These are phyloP conservation scores for Trogon melanurus DNA, from an alignment of 2,113 vertebrate species.

Conservation along the genomic window DNA sequence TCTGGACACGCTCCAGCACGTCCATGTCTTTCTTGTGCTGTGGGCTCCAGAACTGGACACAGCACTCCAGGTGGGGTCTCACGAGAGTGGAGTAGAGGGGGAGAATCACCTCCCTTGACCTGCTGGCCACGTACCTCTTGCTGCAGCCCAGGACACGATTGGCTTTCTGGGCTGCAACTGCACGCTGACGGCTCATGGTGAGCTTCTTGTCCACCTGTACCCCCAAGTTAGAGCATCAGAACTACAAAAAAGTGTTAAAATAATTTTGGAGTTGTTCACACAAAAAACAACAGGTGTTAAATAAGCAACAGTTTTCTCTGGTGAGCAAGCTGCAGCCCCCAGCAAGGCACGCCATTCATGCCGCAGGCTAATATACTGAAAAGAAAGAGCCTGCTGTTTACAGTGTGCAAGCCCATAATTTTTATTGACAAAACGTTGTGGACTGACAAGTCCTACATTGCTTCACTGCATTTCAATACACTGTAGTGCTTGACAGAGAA, in stretches of 20 bases:
- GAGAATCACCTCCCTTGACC: no score
- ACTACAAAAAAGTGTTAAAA: constrained; percentile 2
- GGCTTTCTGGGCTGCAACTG: no score
- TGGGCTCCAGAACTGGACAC: no score
- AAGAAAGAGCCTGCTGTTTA: constrained; percentile 16
- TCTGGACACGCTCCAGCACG: no score
- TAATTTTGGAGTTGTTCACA: background rate
- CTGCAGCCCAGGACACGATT: no score
- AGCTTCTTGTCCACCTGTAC: no score
- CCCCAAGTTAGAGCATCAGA: background rate
- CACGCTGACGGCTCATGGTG: no score
- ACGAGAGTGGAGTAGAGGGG: no score
- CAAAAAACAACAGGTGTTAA: constrained; percentile 24
- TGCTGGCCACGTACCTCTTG: no score
- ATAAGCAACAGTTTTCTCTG: constrained; percentile 7
- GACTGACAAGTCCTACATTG: constrained; percentile 16
- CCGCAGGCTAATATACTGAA: background rate
- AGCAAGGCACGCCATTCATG: background rate
- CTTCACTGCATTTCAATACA: constrained; percentile 21
- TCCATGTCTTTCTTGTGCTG: no score
- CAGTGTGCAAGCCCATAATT: background rate
- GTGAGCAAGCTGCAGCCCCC: constrained; percentile 9
- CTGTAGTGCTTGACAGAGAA: background rate
- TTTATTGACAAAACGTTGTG: constrained; percentile 22
- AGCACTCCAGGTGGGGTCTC: no score